Conservation (phyloP, 1,140 invertebrate genomes). For the Hestina assimilis region DNA sequence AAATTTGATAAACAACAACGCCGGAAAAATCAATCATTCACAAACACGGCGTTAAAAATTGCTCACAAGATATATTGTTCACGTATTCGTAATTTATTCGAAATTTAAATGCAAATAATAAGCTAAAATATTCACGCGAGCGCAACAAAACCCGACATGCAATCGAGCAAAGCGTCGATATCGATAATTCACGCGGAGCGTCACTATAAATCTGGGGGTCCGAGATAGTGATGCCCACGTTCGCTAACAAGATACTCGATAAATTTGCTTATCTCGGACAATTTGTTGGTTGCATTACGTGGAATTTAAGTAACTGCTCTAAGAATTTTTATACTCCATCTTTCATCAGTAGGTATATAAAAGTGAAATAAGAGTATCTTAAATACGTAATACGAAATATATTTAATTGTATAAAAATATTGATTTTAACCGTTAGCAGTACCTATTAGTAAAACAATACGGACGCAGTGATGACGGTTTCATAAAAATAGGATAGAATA, state of each 20-base stretch:
- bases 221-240: conserved; percentile 71
- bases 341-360: no score
- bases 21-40: background rate
- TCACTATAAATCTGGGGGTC: conserved; percentile 69
- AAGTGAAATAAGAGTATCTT: no score
- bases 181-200: conserved; percentile 68
- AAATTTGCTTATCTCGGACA: conserved; percentile 56
- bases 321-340: no score
- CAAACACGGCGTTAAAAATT: no score
- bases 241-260: conserved; percentile 57
- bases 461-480: no score
- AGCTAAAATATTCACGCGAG: conserved; percentile 36
- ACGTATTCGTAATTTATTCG: conserved; percentile 13
- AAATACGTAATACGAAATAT: no score
- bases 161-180: conserved; percentile 50
- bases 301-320: no score
- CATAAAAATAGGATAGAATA: no score
- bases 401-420: no score
- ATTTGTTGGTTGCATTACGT: no score
- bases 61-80: background rate
- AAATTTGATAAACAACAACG: background rate
- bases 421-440: no score
- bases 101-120: conserved; percentile 37
- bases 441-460: no score
- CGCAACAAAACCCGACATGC: conserved; percentile 45